Base-by-base conservation (phyloP, 2,888 invertebrate genomes). In the Thecocarcelia acutangulata region DNA sequence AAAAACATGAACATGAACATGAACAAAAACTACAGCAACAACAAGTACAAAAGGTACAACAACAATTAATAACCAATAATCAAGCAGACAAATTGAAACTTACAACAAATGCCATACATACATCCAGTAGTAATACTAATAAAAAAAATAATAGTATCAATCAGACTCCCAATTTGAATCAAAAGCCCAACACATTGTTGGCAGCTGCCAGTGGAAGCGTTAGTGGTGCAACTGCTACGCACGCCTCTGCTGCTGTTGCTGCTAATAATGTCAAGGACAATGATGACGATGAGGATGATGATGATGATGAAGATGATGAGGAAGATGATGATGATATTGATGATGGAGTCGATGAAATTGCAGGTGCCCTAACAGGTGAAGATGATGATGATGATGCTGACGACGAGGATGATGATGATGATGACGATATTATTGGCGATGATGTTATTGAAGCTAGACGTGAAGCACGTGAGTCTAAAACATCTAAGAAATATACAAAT, bases 381-480 rank as follows among this genome's bases (percentile, higher is more conserved):
- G 94, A 94, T 17, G 94, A 94, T 48, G 90, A 89, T 83, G 94
- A 93, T 56, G 94, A 94, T 21, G 90, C 91, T 83, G 94, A 94
- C 37, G 94, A 94, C 24, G 90, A 90, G 83, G 94, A 94, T 82
- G 93, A 94, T 85, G 94, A 94, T 87, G 92, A 93, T 86, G 92
- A 92, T 82, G 93, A 94, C 87, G 93, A 93, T 86, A 93, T 95
- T 90, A 92, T 93, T 88, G 93, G 91, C 80, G 92, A 93, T 73
- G 91, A 92, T 88, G 92, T 93, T 88, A 93, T 93, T 88, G 93
- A 93, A 91, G 93, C 94, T 87, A 93, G 93, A 91, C 92, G 92
- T 92, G 87, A 89, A 89, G 93, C 96, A 95, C 96, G 96, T 96
- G 96, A 96, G 96, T 96, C 95, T 89, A 95, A 84, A 87, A 86